Base-by-base conservation (phyloP, 2,113 vertebrate genomes). In the Equus przewalskii region DNA sequence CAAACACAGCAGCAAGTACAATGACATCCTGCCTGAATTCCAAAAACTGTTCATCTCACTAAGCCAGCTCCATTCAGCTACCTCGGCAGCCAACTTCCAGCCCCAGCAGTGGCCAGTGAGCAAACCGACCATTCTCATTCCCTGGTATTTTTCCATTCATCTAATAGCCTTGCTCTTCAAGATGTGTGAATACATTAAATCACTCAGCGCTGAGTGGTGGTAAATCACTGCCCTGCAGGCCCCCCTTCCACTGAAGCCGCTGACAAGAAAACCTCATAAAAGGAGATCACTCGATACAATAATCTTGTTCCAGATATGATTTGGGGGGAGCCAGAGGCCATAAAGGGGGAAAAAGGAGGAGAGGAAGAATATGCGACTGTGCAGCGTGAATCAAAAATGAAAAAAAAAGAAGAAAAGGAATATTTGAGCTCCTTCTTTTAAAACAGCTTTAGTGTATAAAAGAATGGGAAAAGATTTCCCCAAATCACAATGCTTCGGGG, bases 231-330 rank as follows among this genome's bases (percentile, higher is more conserved):
- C 70, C 94, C 94, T 96, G 54, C 90, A 98, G 0, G 2, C 75
- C 62, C 1, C 6, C 76, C 82, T 96, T 97, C 64, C 83, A 91
- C 19, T 79, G 89, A 97, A 96, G 91, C 58, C 5, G 10, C 44
- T 56, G 87, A 84, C 12, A 70, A 97, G 70, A 30, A 98, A 98
- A 92, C 86, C 56, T 97, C 94, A 87, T 96, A 62, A 75, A 97
- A 96, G 0, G 79, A 93, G 54, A 91, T 95, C 0, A 0, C 10
- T 92, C 1, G 28, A 54, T 58, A 30, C 94, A 94, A 89, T 91
- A 98, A 92, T 28, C 30, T 91, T 97, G 88, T 89, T 81, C 2
- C n/a, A 60, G 92, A 93, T 89, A 92, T 46, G 16, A 4, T 91
- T 19, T 49, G 65, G 6, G 87, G 14, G 56, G 0, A 16, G 7